Base-by-base conservation (phyloP, 2,888 invertebrate species). In the Nemoura dubitans region DNA sequence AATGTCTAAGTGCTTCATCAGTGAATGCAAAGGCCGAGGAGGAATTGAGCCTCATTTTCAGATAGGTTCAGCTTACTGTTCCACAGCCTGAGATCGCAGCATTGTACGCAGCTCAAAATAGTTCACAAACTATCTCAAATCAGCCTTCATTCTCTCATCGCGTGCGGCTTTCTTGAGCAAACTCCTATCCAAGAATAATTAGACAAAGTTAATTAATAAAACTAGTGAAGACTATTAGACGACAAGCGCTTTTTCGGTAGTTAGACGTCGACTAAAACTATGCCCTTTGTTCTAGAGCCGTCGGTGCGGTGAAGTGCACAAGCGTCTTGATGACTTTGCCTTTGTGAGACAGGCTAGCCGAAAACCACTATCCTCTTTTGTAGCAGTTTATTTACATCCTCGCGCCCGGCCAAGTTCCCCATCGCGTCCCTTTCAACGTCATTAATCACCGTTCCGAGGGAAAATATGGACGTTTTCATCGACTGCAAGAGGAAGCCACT, bases 401-500 rank as follows among this genome's bases (percentile, higher is more conserved):
- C 16, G 59, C 59, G 16, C 6, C 16, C 59, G 16, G 59, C 16
- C 10, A 10, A 59, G 59, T 59, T 21, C 59, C 2, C 59, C 2
- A 7, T 59, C 59, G 59, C 59, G 59, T 10, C 59, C 21, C 59
- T 7, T 59, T 14, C 21, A 1, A 21, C 2, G 59, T 59, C 59
- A 59, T 59, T 59, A 59, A 59, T 59, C 59, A 59, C 59, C 6
- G 2, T 21, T 59, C 59, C 59, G 59, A 3, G 21, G 59, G 59
- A 59, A 59, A 59, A 59, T 59, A 59, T 59, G 59, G 59, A 59
- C 59, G 59, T 59, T 59, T 59, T 59, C 59, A 59, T 59, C 21
- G 59, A 59, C 16, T 59, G 59, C 59, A n/a, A n/a, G 21, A 1
- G 59, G 21, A 59, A 10, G 59, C 21, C 59, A 59, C 59, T 59